phyloP scores from a whole-genome alignment of 2,888 invertebrate species.

The Diloba caeruleocephala region DNA sequence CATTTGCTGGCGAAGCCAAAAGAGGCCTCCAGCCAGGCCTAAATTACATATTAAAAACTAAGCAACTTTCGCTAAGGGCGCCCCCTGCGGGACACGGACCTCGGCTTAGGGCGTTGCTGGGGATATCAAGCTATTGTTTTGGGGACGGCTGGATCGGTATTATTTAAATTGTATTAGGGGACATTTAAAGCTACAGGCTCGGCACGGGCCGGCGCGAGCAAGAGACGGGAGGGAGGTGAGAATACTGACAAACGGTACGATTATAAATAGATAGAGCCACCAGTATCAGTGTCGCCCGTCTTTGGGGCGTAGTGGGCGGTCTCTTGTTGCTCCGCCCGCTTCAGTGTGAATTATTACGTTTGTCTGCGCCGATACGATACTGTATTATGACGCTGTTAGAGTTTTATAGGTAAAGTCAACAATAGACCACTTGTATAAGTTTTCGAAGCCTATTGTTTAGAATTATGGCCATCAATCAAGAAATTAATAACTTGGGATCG shows the following conservation, averaged over 20 bases:
- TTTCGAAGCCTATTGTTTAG: conserved; percentile 8
- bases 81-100: no score
- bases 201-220: no score
- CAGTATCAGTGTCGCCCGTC: conserved; percentile 20
- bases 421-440: conserved; percentile 2
- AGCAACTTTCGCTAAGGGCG: no score
- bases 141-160: no score
- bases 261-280: conserved; percentile 35
- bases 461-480: conserved; percentile 4
- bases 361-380: conserved; percentile 12
- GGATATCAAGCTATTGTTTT: no score
- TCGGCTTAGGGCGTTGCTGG: no score
- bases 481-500: conserved; percentile 13
- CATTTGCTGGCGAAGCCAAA: no score
- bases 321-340: conserved; percentile 34
- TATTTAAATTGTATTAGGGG: no score
- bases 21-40: no score
- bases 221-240: no score
- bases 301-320: conserved; percentile 42
- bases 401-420: conserved; percentile 4
- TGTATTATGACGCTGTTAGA: neutral
- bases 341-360: conserved; percentile 25
- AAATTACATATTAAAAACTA: no score
- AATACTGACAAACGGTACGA: conserved; percentile 2
- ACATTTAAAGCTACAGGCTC: no score